Conservation (phyloP, 2,888 invertebrate species). For the Dastarcus helophoroides region DNA sequence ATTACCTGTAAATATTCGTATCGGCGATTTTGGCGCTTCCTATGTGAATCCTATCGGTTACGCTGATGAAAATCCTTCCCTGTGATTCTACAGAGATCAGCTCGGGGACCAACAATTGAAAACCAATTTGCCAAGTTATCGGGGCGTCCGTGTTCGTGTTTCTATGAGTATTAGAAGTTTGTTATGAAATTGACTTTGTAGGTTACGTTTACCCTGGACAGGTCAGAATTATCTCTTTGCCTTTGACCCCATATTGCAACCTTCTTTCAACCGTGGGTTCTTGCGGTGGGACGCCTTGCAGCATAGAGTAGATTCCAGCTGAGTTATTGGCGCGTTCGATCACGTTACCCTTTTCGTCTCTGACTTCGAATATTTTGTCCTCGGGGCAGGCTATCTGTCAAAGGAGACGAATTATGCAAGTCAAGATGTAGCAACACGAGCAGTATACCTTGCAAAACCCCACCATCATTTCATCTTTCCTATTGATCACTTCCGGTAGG, state of each 20-base stretch:
- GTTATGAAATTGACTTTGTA: not conserved
- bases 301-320: constrained; percentile 45
- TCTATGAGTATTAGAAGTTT: constrained; percentile 24
- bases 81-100: constrained; percentile 38
- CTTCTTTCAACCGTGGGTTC: constrained; percentile 35
- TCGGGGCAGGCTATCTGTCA: constrained; percentile 37
- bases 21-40: constrained; percentile 41
- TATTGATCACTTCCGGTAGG: constrained; percentile 32
- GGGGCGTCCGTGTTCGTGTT: constrained; percentile 44
- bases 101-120: constrained; percentile 39
- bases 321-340: constrained; percentile 49
- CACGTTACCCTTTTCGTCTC: constrained; percentile 41
- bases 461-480: constrained; percentile 44
- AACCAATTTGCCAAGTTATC: constrained; percentile 45
- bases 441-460: constrained; percentile 41
- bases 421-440: not conserved
- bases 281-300: constrained; percentile 39
- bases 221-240: constrained; percentile 31
- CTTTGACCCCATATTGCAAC: constrained; percentile 34
- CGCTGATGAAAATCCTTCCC: constrained; percentile 46
- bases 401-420: not conserved
- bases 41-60: constrained; percentile 47
- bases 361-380: constrained; percentile 40
- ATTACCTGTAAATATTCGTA: constrained; percentile 48
- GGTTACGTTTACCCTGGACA: constrained; percentile 41